These are phyloP conservation scores for Napeogenes sylphis DNA, from an alignment of 2,888 invertebrate genomes.

Conservation along the genomic window DNA sequence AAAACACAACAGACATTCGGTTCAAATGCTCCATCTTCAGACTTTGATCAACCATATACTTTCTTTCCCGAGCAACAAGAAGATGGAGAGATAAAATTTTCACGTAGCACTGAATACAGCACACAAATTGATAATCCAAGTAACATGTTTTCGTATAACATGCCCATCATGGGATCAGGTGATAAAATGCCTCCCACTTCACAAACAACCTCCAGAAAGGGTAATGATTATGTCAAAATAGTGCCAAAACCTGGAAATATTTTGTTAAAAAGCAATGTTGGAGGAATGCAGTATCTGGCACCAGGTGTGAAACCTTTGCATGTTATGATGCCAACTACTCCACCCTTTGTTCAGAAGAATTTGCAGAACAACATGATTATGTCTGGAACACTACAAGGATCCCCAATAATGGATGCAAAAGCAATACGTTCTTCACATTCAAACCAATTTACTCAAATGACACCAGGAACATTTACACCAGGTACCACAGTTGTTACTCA, in stretches of 20 bases:
- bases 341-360: conserved; percentile 68
- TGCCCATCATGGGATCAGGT: conserved; percentile 45
- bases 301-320: conserved; percentile 59
- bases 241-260: conserved; percentile 63
- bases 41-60: conserved; percentile 57
- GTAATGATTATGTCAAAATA: conserved; percentile 55
- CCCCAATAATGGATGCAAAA: conserved; percentile 54
- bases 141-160: conserved; percentile 51
- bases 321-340: conserved; percentile 57
- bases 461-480: conserved; percentile 54
- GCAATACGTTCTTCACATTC: conserved; percentile 43
- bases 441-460: conserved; percentile 56
- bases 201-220: conserved; percentile 45
- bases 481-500: conserved; percentile 68
- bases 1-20: conserved; percentile 56
- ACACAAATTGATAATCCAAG: conserved; percentile 47
- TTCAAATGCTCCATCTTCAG: conserved; percentile 41
- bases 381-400: conserved; percentile 52
- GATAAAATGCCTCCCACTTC: conserved; percentile 46
- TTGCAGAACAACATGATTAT: conserved; percentile 66
- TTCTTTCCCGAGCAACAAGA: conserved; percentile 62
- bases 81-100: conserved; percentile 67
- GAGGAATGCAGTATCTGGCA: conserved; percentile 58
- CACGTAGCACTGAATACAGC: conserved; percentile 65
- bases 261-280: conserved; percentile 59